Base-by-base conservation (phyloP, 1,140 invertebrate species). In the Calycopis cecrops region DNA sequence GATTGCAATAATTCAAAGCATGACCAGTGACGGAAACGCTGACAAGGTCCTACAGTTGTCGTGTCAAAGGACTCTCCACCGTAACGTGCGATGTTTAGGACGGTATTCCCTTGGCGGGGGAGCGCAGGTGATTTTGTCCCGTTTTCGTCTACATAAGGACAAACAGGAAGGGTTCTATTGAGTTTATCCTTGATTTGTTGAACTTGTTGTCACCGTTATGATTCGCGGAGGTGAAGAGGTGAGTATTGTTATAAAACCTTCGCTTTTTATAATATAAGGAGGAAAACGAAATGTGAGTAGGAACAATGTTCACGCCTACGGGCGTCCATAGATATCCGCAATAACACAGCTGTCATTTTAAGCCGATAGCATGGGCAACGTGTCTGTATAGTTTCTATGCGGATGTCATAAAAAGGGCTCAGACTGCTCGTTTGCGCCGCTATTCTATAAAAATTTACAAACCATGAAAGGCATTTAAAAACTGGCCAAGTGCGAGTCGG, bases 81-180 rank as follows among this genome's bases (percentile, higher is more conserved):
- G 49, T 79, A 67, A 55, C 16, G 4, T 17, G 14, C 48, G 7
- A 28, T 3, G 9, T 57, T 67, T 63, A 63, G 59, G 48, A 50
- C 53, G 10, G 65, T 38, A 59, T 57, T 71, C 14, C 10, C 33
- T 16, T 48, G 40, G 38, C 17, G 37, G 8, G 10, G 17, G 21
- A 57, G 49, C 35, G 54, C 47, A 63, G 55, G 49, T 52, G 64
- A 66, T 57, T 62, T 66, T 60, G 61, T 73, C 63, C 65, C 68
- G 64, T 67, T 71, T 63, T 70, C 60, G 63, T 69, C 68, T 63
- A 65, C 59, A 64, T 71, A 73, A 77, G 74, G 71, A 81, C 60
- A 76, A 79, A 78, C 78, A 81, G 78, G 78, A 81, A 81, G 76
- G 65, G 52, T 71, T 71, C 70, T 69, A 76, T 78, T 81, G 67